Percentiles rank a stretch among this genome's conserved stretches.
phyloP scores from a whole-genome alignment of 1,140 invertebrate species.

The Drosophila takahashii region DNA sequence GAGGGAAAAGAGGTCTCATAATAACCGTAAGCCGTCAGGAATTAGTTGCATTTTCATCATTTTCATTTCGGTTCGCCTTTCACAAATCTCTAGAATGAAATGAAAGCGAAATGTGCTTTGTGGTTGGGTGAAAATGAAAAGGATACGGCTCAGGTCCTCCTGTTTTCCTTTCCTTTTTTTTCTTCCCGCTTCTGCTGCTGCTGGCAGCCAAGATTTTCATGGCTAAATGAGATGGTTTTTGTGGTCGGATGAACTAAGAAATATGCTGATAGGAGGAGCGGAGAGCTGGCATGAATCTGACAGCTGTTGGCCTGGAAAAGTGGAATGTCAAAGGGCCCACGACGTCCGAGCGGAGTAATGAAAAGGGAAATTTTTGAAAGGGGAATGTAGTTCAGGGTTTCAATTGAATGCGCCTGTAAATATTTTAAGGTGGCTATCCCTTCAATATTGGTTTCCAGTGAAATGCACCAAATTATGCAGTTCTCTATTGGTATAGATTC shows the following conservation, averaged over 20 bases:
- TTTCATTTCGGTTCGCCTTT: conserved; percentile 59
- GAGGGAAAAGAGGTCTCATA: conserved; percentile 32
- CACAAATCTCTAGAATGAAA: conserved; percentile 68
- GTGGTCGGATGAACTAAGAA: conserved; percentile 65
- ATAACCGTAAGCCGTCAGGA: conserved; percentile 79
- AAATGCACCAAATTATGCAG: neutral
- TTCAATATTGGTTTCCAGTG: neutral
- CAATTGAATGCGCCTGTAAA: conserved; percentile 1
- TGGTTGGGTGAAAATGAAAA: conserved; percentile 77
- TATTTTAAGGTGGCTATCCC: conserved; percentile 2
- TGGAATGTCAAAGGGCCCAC: conserved; percentile 56
- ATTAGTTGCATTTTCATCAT: conserved; percentile 82
- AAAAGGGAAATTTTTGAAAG: conserved; percentile 53
- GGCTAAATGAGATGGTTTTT: conserved; percentile 82
- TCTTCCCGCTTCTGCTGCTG: conserved; percentile 28
- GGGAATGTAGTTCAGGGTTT: conserved; percentile 27
- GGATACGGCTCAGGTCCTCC: conserved; percentile 67
- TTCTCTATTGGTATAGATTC: neutral
- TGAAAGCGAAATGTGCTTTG: conserved; percentile 80
- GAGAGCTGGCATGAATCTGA: conserved; percentile 52
- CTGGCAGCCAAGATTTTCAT: conserved; percentile 72
- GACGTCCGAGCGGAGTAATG: conserved; percentile 43
- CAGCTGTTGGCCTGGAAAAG: conserved; percentile 63
- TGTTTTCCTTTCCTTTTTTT: conserved; percentile 12
- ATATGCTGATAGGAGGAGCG: conserved; percentile 47